These are phyloP conservation scores for Setipinna tenuifilis DNA, from an alignment of 2,797 vertebrate species.

Conservation along the genomic window DNA sequence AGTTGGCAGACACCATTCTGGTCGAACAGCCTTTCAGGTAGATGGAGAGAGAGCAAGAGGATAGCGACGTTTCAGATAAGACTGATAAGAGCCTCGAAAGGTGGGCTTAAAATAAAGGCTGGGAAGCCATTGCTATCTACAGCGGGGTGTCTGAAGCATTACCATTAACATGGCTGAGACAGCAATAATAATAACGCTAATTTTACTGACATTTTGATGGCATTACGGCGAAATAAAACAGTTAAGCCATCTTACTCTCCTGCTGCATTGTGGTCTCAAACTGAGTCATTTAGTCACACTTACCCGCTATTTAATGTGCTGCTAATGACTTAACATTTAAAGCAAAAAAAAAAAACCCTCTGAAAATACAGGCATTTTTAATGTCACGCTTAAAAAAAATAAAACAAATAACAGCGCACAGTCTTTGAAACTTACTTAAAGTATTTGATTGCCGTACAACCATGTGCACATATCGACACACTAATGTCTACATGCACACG, in stretches of 20 bases:
- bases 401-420: not conserved
- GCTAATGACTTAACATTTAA: not conserved
- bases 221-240: not conserved
- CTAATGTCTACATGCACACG: not conserved
- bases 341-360: not conserved
- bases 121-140: not conserved
- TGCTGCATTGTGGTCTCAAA: not conserved
- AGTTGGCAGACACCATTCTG: constrained; percentile 42
- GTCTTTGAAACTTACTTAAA: not conserved
- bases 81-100: not conserved
- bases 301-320: not conserved
- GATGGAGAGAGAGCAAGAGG: not conserved
- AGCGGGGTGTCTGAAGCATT: not conserved
- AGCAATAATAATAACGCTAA: not conserved
- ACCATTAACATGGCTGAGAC: not conserved
- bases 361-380: not conserved
- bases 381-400: constrained; percentile 17
- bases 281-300: not conserved
- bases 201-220: not conserved
- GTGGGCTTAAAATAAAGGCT: not conserved
- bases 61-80: not conserved
- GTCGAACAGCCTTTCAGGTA: constrained; percentile 24
- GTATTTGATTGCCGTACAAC: not conserved
- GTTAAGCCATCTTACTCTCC: not conserved
- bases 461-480: not conserved